A percentile compares a stretch with the other conserved stretches of the same genome.
These are phyloP conservation scores for Falco novaeseelandiae DNA, from an alignment of 2,797 vertebrate genomes.

Conservation along the genomic window DNA sequence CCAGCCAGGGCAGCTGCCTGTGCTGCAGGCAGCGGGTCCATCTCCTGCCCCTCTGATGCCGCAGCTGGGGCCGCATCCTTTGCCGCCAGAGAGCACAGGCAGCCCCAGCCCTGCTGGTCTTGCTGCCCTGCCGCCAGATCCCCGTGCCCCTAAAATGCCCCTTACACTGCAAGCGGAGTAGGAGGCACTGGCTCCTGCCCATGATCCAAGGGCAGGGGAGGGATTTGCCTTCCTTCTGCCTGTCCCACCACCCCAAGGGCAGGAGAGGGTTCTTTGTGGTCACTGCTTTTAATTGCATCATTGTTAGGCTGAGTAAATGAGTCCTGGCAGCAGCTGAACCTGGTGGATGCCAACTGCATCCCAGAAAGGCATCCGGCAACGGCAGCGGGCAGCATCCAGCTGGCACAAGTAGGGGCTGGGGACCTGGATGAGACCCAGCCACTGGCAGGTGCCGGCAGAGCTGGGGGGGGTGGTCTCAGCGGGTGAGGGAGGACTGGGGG, in stretches of 20 bases:
- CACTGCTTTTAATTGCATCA: slow-evolving; percentile 35
- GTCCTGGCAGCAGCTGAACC: slow-evolving; percentile 63
- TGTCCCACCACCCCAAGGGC: slow-evolving; percentile 10
- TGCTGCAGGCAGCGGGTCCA: not conserved
- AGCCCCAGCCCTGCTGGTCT: not conserved
- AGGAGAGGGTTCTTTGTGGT: slow-evolving; percentile 62
- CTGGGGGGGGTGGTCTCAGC: not conserved
- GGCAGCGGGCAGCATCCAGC: slow-evolving; percentile 31
- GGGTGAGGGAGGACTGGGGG: not conserved
- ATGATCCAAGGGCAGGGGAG: not conserved
- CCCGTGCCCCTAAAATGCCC: not conserved
- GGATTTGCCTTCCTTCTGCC: not conserved
- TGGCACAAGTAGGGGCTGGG: slow-evolving; percentile 35
- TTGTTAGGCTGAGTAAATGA: slow-evolving; percentile 63
- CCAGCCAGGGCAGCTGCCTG: not conserved
- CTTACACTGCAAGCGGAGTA: not conserved
- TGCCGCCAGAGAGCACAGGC: not conserved
- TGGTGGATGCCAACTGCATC: slow-evolving; percentile 53
- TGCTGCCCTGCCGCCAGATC: rapidly evolving
- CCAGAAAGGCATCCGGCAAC: slow-evolving; percentile 47
- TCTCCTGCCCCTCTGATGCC: not conserved
- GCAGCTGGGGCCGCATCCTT: not conserved
- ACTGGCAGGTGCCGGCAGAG: not conserved
- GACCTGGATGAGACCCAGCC: not conserved
- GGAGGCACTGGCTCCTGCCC: not conserved